Percentiles rank a stretch among this genome's conserved stretches.
Evolutionary conservation across 2,797 vertebrate genomes (phyloP).

Genomic region (Sphenodon punctatus): DNA sequence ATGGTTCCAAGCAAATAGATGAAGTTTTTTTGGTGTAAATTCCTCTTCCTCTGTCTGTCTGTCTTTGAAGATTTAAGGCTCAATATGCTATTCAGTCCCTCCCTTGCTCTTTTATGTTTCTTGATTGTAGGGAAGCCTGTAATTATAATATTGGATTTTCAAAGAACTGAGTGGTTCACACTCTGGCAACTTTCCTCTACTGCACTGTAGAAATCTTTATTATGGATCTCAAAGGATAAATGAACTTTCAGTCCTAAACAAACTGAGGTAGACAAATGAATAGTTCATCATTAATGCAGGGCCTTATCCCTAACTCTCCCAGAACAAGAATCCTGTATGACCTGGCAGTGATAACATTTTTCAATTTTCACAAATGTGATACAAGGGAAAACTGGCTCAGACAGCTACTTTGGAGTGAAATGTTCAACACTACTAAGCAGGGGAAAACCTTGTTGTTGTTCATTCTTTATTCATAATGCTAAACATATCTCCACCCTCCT

Average conservation of each 20-base stretch:
- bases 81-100: neutral
- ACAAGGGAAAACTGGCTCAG: neutral
- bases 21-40: neutral
- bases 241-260: neutral
- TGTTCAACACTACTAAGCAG: neutral
- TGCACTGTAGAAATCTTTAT: neutral
- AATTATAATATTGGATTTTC: neutral
- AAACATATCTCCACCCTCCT: conserved; percentile 6
- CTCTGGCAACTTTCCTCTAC: neutral
- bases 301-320: neutral
- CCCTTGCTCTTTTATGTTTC: neutral
- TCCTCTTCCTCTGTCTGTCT: too few relatives aligned
- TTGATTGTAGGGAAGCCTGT: neutral
- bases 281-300: neutral
- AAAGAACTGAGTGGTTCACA: neutral
- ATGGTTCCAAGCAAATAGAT: neutral
- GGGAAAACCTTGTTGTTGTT: conserved; percentile 41
- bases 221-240: neutral
- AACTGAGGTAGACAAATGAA: neutral
- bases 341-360: conserved; percentile 36
- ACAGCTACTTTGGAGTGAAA: neutral
- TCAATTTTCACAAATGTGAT: conserved; percentile 17
- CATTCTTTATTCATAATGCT: conserved; percentile 39
- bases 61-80: neutral
- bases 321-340: neutral